Evolutionary conservation across 2,113 vertebrate genomes (phyloP), one percentile per base, ranked within the genome.

Genomic region (Chloebia gouldiae): DNA sequence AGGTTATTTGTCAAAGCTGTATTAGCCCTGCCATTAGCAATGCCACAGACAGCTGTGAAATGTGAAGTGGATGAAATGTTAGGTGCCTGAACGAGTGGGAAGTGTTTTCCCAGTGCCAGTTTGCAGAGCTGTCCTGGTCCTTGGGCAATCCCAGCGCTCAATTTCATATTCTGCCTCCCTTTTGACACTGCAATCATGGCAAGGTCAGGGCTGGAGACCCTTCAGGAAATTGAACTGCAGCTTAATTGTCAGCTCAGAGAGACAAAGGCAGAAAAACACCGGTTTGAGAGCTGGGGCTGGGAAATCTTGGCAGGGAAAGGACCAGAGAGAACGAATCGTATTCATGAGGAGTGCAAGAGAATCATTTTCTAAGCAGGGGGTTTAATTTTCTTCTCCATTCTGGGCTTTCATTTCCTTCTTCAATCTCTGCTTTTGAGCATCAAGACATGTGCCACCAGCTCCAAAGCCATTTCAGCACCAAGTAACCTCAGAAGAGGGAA

Each of bases 121-220:
- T 15, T 60, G 30, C 47, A 89, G 60, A 91, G 68, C 53, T 44
- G 53, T 50, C 11, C 61, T 39, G 50, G 39, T 73, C 21, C 56
- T 51, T 23, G 61, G 9, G 77, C 22, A 33, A 89, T 50, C 72
- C 53, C 40, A n/a, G 60, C 3, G 0, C 94, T 86, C 31, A 8
- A 39, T 90, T 84, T 69, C 95, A 68, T 53, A 60, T 39, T 42
- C 86, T 45, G 60, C 66, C 70, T 89, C 66, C 33, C 81, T 95
- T 82, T 11, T 81, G 73, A 88, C 92, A 51, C 22, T 37, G 87
- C 86, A 96, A 59, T 95, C 95, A 73, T 15, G 37, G 65, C 39
- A 86, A 93, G 87, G 97, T 91, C 93, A 92, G 61, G 85, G 69
- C 85, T 15, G 39, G 25, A 63, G 85, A 90, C 53, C 80, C 71